A percentile compares a stretch with the other conserved stretches of the same genome.
These are phyloP conservation scores for Bettongia penicillata DNA, from an alignment of 2,113 vertebrate genomes.

Conservation along the genomic window DNA sequence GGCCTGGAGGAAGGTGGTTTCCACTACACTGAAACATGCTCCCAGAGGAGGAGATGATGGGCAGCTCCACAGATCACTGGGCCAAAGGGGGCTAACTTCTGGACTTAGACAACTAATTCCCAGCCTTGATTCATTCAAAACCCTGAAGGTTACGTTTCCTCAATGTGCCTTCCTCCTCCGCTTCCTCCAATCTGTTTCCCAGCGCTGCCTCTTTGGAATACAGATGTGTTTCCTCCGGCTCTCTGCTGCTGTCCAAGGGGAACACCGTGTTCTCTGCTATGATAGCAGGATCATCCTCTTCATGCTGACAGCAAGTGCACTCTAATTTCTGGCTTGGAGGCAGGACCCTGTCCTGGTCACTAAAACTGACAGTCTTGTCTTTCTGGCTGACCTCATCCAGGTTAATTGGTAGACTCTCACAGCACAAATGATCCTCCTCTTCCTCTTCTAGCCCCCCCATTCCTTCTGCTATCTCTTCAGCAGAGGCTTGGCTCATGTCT, in stretches of 20 bases:
- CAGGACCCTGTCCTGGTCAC: constrained; percentile 79
- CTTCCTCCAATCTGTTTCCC: constrained; percentile 18
- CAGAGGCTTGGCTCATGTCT: constrained; percentile 84
- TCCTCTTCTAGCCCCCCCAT: constrained; percentile 88
- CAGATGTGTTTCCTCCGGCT: constrained; percentile 83
- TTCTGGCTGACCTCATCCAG: constrained; percentile 19
- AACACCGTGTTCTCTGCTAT: constrained; percentile 90
- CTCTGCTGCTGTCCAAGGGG: constrained; percentile 80
- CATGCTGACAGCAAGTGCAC: constrained; percentile 78
- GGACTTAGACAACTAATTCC: background rate
- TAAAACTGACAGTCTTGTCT: constrained; percentile 50
- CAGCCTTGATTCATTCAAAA: constrained; percentile 63
- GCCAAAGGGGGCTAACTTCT: constrained; percentile 46
- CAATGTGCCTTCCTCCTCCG: constrained; percentile 75
- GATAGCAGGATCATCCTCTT: constrained; percentile 86
- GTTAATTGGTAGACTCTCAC: constrained; percentile 63
- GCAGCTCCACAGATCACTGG: background rate
- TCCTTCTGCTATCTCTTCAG: constrained; percentile 94
- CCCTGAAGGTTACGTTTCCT: constrained; percentile 86
- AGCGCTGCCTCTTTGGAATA: constrained; percentile 59
- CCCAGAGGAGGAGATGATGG: background rate
- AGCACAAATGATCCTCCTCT: constrained; percentile 72
- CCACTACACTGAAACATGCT: constrained; percentile 31
- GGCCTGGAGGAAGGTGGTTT: constrained; percentile 58
- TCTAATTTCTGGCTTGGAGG: constrained; percentile 78